Base-by-base conservation (phyloP, 1,140 invertebrate species). In the Acromyrmex charruanus region DNA sequence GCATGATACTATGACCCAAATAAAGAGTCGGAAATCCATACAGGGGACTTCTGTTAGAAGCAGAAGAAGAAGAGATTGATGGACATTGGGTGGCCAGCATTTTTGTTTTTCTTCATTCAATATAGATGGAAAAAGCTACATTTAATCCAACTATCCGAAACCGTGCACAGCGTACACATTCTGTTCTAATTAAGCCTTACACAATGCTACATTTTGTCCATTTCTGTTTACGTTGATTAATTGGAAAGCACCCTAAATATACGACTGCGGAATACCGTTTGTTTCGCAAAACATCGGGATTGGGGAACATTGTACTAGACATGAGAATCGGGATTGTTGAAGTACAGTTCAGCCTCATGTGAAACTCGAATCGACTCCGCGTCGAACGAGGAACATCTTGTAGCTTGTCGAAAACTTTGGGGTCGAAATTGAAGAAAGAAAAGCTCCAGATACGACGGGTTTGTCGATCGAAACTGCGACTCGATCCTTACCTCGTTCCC, bases 401-500 rank as follows among this genome's bases (percentile, higher is more conserved):
- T 68, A 35, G 18, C n/a, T 49, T n/a, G 9, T 44, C 16, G 12
- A 51, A 51, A 75, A 35, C 25, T 63, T 63, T 25, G n/a, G 21
- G 3, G n/a, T n/a, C 51, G 18, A n/a, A 21, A 21, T 21, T 58
- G 18, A 3, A 28, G 2, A 58, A 18, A 25, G 25, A 0, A 12
- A 44, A 61, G 0, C 55, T 16, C 55, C 49, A 18, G 55, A 77
- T 6, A 21, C 49, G 49, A 44, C 28, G 31, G 28, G 28, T 18
- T 75, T 77, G 53, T 71, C 63, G 79, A 61, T 69, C 51, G 72
- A 44, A 28, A 71, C 2, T 28, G 28, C 25, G 71, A 63, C 35
- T 55, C 69, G 39, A 89, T 89, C 44, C 49, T 90, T 35, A 77
- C 28, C 58, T 44, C 71, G 55, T 18, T 77, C 63, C 25, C 31